These are phyloP conservation scores for Heliconius sara DNA, from an alignment of 2,888 invertebrate species.

Conservation along the genomic window DNA sequence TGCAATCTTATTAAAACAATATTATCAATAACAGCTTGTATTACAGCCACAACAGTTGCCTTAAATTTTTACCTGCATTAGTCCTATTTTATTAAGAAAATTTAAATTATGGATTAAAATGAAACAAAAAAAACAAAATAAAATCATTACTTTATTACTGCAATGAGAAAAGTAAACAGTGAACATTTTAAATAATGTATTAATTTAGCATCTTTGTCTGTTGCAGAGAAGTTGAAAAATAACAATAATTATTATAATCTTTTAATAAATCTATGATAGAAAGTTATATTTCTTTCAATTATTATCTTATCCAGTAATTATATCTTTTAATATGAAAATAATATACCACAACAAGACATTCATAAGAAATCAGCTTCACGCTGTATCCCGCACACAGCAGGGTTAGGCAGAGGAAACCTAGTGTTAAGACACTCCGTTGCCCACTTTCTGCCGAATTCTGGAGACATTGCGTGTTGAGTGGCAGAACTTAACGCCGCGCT, in stretches of 20 bases:
- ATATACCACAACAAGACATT: neutral
- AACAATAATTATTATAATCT: constrained; percentile 4
- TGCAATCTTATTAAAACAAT: neutral
- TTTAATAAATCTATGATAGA: constrained; percentile 10
- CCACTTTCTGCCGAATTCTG: too few relatives aligned
- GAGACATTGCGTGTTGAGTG: too few relatives aligned
- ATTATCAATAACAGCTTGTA: neutral
- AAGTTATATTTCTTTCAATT: neutral
- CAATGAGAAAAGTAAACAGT: neutral
- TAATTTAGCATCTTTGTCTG: constrained; percentile 7
- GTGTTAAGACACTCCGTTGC: too few relatives aligned
- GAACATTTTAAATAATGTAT: constrained; percentile 10
- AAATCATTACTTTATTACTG: constrained; percentile 6
- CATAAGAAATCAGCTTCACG: neutral
- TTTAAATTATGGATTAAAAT: neutral
- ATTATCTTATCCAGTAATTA: neutral
- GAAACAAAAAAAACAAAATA: neutral
- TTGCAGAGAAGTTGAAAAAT: constrained; percentile 14
- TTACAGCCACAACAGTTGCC: neutral
- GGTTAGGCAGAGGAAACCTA: too few relatives aligned
- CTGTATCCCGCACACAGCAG: too few relatives aligned
- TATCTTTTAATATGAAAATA: neutral
- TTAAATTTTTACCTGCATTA: neutral
- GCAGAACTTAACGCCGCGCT: too few relatives aligned
- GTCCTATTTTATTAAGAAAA: neutral